Conservation (phyloP, 2,797 vertebrate species). For the Sylvia borin region DNA sequence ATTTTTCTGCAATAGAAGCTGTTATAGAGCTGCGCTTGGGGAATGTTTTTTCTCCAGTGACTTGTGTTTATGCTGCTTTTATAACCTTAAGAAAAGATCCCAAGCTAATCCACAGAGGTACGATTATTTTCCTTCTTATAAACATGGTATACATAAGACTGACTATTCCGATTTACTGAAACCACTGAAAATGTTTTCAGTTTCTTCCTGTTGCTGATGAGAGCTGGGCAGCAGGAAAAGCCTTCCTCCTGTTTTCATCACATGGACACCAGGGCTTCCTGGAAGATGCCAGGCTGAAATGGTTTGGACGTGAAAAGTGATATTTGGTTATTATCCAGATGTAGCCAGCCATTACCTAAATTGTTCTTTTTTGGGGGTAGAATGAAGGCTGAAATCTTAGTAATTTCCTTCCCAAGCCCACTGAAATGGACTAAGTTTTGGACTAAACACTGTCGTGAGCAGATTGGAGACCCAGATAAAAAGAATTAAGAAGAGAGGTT, state of each 20-base stretch:
- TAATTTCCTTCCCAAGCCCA: slow-evolving; percentile 19
- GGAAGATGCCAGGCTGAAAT: slow-evolving; percentile 14
- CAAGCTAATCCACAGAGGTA: not conserved
- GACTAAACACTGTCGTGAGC: slow-evolving; percentile 11
- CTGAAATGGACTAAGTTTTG: slow-evolving; percentile 43
- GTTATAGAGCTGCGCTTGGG: not conserved
- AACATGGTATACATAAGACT: not conserved
- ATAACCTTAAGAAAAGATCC: not conserved
- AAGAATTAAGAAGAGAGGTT: slow-evolving; percentile 31
- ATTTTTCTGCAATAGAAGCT: slow-evolving; percentile 15
- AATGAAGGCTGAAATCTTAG: slow-evolving; percentile 6
- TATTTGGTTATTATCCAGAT: slow-evolving; percentile 38
- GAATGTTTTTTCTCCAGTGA: not conserved
- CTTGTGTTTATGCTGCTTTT: slow-evolving; percentile 25
- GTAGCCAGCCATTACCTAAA: slow-evolving; percentile 22
- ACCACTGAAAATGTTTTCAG: not conserved
- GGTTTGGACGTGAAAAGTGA: not conserved
- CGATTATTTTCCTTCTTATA: slow-evolving; percentile 2
- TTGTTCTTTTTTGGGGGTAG: not conserved
- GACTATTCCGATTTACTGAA: not conserved
- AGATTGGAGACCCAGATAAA: slow-evolving; percentile 46
- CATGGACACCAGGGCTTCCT: not conserved
- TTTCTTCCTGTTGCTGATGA: not conserved
- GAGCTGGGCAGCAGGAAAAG: slow-evolving; percentile 4
- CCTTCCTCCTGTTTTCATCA: not conserved